phyloP scores from a whole-genome alignment of 1,140 invertebrate species.

The honey bee (Apis mellifera) region DNA sequence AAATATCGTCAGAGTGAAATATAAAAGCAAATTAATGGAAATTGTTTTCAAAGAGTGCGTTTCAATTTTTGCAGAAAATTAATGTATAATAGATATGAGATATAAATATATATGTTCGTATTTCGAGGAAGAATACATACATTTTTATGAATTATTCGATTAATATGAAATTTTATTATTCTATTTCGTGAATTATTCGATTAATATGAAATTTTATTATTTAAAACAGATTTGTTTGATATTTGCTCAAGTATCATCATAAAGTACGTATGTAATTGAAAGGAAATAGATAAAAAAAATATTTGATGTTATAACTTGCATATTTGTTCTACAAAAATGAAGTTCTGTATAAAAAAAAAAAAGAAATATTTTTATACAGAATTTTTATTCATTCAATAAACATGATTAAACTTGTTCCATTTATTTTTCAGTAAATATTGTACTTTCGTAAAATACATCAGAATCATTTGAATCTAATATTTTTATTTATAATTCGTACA shows the following conservation, averaged over 20 bases:
- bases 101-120: not conserved
- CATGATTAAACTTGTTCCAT: too few relatives aligned
- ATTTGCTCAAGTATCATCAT: not conserved
- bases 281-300: not conserved
- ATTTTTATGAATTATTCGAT: not conserved
- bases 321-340: not conserved
- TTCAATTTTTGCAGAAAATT: too few relatives aligned
- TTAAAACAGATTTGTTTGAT: not conserved
- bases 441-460: too few relatives aligned
- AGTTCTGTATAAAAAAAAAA: not conserved
- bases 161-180: not conserved
- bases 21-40: too few relatives aligned
- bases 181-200: not conserved
- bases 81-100: too few relatives aligned
- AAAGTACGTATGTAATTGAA: not conserved
- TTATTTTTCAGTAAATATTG: too few relatives aligned
- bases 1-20: too few relatives aligned
- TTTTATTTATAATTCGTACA: too few relatives aligned
- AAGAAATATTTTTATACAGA: not conserved
- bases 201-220: not conserved
- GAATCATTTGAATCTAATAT: too few relatives aligned
- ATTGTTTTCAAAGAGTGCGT: too few relatives aligned
- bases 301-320: not conserved
- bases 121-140: not conserved
- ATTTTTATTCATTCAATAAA: not conserved